These are phyloP conservation scores for Anthopleura sola DNA, from an alignment of 64 coral and sea anemone genomes.

Conservation along the genomic window DNA sequence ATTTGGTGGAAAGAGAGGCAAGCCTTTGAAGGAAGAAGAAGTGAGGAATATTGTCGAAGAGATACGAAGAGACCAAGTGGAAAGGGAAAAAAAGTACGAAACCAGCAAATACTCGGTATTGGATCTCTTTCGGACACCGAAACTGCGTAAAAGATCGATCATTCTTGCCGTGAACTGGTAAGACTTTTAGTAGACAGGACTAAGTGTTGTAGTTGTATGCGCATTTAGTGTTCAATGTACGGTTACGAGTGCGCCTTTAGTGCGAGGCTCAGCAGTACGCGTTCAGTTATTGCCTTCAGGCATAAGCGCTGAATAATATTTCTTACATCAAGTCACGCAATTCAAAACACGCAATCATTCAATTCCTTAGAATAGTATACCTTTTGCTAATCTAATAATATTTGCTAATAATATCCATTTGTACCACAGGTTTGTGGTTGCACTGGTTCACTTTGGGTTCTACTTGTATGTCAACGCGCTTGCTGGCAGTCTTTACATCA, in stretches of 20 bases:
- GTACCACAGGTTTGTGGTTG: conserved; percentile 24
- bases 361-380: no score
- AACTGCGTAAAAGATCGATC: conserved; percentile 43
- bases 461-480: conserved; percentile 26
- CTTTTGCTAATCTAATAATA: no score
- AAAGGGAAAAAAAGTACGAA: not conserved
- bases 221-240: no score
- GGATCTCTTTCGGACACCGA: conserved; percentile 40
- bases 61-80: not conserved
- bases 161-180: conserved; percentile 46
- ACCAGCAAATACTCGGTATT: not conserved
- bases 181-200: not conserved
- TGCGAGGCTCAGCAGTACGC: no score
- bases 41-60: not conserved
- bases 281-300: no score
- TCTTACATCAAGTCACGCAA: no score
- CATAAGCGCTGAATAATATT: no score
- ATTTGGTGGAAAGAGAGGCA: not conserved
- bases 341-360: no score
- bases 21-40: not conserved
- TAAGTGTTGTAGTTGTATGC: not conserved
- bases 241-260: no score
- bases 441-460: conserved; percentile 41
- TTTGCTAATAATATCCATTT: no score
- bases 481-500: conserved; percentile 30